These are phyloP conservation scores for Spisula solida DNA, from an alignment of 2,888 invertebrate genomes.

Conservation along the genomic window DNA sequence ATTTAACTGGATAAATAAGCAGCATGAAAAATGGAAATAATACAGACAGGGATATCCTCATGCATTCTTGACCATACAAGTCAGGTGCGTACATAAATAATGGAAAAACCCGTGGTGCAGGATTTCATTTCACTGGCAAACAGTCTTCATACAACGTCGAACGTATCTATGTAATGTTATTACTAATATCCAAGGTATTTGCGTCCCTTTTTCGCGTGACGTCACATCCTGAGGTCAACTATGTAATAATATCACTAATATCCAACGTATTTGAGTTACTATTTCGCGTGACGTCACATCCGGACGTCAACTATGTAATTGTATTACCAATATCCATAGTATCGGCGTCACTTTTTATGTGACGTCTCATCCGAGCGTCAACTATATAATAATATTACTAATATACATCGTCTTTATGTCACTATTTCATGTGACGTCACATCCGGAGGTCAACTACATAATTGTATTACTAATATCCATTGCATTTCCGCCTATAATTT, in stretches of 20 bases:
- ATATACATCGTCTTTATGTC: not conserved
- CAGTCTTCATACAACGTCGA: not conserved
- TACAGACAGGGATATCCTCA: constrained; percentile 7
- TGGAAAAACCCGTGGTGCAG: constrained; percentile 27
- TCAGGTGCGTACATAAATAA: constrained; percentile 15
- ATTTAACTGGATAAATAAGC: constrained; percentile 20
- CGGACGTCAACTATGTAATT: too few relatives aligned
- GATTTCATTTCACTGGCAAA: constrained; percentile 8
- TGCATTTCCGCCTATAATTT: too few relatives aligned
- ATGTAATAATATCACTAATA: too few relatives aligned
- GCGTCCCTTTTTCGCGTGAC: not conserved
- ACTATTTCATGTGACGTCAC: not conserved
- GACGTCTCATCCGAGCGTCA: too few relatives aligned
- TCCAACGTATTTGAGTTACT: too few relatives aligned
- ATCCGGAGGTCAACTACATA: too few relatives aligned
- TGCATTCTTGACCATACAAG: not conserved
- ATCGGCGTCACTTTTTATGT: too few relatives aligned
- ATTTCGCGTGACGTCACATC: too few relatives aligned
- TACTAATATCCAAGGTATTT: not conserved
- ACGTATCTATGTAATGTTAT: too few relatives aligned
- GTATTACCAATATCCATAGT: too few relatives aligned
- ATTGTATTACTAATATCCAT: too few relatives aligned
- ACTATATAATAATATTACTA: not conserved
- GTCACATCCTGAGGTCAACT: not conserved
- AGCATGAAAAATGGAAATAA: not conserved